Evolutionary conservation across 2,888 invertebrate genomes (phyloP), one percentile per base, ranked within the genome.

Genomic region (Acanthosepion esculentum): DNA sequence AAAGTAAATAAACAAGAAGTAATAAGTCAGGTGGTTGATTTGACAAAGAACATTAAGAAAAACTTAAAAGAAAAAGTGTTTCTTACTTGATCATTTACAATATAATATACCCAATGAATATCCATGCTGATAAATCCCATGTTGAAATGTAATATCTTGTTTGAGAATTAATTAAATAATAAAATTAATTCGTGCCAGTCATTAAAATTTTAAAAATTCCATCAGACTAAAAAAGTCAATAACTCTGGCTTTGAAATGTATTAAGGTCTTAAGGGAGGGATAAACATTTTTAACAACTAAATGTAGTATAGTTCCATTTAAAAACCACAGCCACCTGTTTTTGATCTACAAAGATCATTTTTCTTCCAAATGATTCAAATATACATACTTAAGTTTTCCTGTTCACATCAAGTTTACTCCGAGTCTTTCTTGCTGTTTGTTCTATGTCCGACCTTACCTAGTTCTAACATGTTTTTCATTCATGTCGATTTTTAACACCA

Each of bases 41-140:
- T 33, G 78, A 78, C n/a, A 78, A 64, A 64, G 29, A 78, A 78
- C n/a, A n/a, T 8, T n/a, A 41, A 41, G 29, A 78, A 78, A 78
- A 78, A 78, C 29, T 29, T 10, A 78, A 78, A n/a, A 33, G 15
- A 78, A n/a, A 78, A 78, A 33, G 18, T 12, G 78, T 10, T 78
- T 78, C 78, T 78, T 78, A 78, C 78, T 78, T 78, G 78, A 78
- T n/a, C n/a, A 12, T 78, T 78, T 33, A 78, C n/a, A n/a, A 78
- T 78, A 78, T 78, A 15, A 78, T n/a, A 78, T 78, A 78, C n/a
- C 78, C n/a, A 23, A 78, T n/a, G 12, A n/a, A 78, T 78, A 12
- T 78, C 78, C 78, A 78, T n/a, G n/a, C n/a, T 78, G 78, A 78
- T 78, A 78, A 78, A 78, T 78, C 78, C 78, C 78, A 78, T n/a